Base-by-base conservation (phyloP, 2,888 invertebrate species). In the Sminthurinus aureus region DNA sequence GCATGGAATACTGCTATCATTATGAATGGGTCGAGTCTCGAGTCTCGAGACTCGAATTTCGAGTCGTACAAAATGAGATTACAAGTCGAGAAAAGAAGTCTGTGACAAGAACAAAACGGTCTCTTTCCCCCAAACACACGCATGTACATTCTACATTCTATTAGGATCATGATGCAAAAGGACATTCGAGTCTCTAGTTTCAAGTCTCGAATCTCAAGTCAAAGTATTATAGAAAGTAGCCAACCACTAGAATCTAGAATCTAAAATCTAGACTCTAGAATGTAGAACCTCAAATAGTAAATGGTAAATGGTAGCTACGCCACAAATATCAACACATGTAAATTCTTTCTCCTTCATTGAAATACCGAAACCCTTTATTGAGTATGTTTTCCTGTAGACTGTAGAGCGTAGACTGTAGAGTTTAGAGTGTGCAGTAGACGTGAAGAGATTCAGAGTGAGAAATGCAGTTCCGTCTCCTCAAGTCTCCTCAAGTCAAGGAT, bases 51-150 rank as follows among this genome's bases (percentile, higher is more conserved):
- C n/a, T n/a, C n/a, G n/a, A n/a, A n/a, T n/a, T n/a, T n/a, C n/a
- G n/a, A 26, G 66, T 73, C 9, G 52, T 71, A 71, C 22, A 51
- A 80, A 73, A 81, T 38, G 80, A 81, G 80, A 81, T 81, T 81
- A 81, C 73, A 81, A 69, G 24, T 71, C 80, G 80, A 81, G 74
- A 81, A 81, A 81, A 81, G 80, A 73, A 74, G 24, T 81, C 73
- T 81, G 73, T 81, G 80, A 81, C 80, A 81, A 81, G 80, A 81
- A 81, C 80, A 81, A 81, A 81, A 81, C 80, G 80, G 51, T 75
- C 38, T 71, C 75, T 51, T 26, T 74, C 26, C 13, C 74, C 26
- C 50, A 11, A 15, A 75, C 75, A 9, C n/a, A 75, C 51, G 50
- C 50, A 11, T 20, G 22, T 69, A 69, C 67, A 58, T 58, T 12